A percentile compares a stretch with the other conserved stretches of the same genome.
Conservation (phyloP, 2,888 invertebrate genomes). For the Hemithea aestivaria region DNA sequence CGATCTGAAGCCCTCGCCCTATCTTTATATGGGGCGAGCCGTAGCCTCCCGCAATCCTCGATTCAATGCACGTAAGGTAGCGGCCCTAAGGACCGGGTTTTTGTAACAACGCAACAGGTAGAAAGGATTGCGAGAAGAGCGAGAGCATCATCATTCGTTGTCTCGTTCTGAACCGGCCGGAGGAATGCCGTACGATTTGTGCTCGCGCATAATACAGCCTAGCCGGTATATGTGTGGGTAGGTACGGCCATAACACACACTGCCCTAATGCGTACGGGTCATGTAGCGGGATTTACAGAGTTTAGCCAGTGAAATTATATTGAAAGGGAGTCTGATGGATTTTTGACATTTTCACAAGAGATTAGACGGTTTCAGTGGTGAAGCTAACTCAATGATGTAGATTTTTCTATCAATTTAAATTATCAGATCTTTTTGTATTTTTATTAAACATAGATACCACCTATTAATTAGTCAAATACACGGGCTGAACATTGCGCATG, state of each 20-base stretch:
- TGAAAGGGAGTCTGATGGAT: slow-evolving; percentile 77
- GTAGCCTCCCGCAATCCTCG: slow-evolving; percentile 73
- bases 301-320: slow-evolving; percentile 78
- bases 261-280: slow-evolving; percentile 79
- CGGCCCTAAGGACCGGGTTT: slow-evolving; percentile 78
- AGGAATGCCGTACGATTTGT: slow-evolving; percentile 79
- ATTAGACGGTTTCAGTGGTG: slow-evolving; percentile 9
- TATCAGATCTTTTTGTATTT: too few species aligned
- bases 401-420: too few species aligned
- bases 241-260: slow-evolving; percentile 69
- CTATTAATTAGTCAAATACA: too few species aligned
- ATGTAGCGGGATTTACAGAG: slow-evolving; percentile 75
- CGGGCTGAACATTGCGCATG: too few species aligned
- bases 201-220: slow-evolving; percentile 67
- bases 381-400: too few species aligned
- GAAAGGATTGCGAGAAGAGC: slow-evolving; percentile 75
- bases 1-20: slow-evolving; percentile 68
- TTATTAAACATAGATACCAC: too few species aligned
- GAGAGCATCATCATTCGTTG: slow-evolving; percentile 53
- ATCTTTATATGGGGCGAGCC: slow-evolving; percentile 77
- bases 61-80: slow-evolving; percentile 79
- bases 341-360: slow-evolving; percentile 54
- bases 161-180: slow-evolving; percentile 59
- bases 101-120: slow-evolving; percentile 79
- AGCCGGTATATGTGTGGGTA: slow-evolving; percentile 48